Base-by-base conservation (phyloP, 2,113 vertebrate species). In the Rhizomys pruinosus region DNA sequence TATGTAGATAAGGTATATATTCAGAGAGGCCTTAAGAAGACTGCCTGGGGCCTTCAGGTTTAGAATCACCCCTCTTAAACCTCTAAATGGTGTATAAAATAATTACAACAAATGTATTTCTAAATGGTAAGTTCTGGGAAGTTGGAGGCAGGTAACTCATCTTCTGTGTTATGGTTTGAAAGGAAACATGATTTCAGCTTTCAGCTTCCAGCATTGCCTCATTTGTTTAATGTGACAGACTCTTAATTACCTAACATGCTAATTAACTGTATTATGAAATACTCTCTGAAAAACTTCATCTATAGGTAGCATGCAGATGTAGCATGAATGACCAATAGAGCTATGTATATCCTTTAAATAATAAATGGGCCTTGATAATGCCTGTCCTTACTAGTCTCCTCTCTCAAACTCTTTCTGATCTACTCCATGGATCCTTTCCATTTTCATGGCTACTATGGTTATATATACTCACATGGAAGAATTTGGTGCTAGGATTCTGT, bases 171-270 rank as follows among this genome's bases (percentile, higher is more conserved):
- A 91, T 90, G 64, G 20, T 89, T 81, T 52, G 69, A 93, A 37
- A 37, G 87, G 2, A 81, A 80, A 87, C 11, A 0, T 7, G 61
- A 84, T 61, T 68, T 68, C 42, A 37, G 79, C 44, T 95, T 90
- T 93, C 80, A 71, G 5, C 78, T 87, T 84, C 95, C 92, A 79
- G 72, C 64, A 87, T 89, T 39, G 78, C 82, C 91, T 97, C 84
- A 64, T 96, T 91, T 97, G 80, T 96, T 95, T 97, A 97, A 96
- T 59, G 73, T 91, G 29, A 69, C 82, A 95, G 84, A 25, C 29
- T 87, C 87, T 94, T 96, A 95, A 87, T 97, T 97, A 95, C 64
- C 12, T 27, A 91, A 95, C 52, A 90, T 59, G 37, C 57, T 96
- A 94, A 92, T 96, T 95, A 91, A 97, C 84, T 95, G 90, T 81